Evolutionary conservation across 2,113 vertebrate genomes (phyloP).

Genomic region (Eonycteris spelaea): DNA sequence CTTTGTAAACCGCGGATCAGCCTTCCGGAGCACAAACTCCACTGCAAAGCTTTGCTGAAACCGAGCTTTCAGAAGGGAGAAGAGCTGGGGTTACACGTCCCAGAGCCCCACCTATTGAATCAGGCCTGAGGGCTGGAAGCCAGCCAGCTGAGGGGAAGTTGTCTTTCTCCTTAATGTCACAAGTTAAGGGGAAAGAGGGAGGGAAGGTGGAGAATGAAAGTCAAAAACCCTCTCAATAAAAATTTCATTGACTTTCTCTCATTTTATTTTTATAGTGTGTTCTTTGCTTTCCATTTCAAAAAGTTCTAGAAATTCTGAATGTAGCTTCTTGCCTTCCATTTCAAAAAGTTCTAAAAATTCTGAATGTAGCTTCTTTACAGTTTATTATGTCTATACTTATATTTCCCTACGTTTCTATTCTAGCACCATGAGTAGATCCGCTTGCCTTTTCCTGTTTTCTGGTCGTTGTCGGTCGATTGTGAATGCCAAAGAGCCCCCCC

Average conservation of each 20-base stretch:
- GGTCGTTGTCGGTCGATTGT: not conserved
- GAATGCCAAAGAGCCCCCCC: not conserved
- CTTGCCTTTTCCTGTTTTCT: not conserved
- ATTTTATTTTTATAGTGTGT: not conserved
- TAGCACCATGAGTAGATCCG: not conserved
- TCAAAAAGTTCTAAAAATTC: not conserved
- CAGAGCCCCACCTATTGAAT: not conserved
- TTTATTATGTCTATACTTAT: not conserved
- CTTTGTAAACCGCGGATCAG: not conserved
- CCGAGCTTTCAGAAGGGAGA: not conserved
- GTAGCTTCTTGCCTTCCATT: not conserved
- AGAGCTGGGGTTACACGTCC: not conserved
- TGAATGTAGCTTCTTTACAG: not conserved
- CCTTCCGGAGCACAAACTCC: not conserved
- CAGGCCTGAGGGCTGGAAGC: not conserved
- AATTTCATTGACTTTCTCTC: not conserved
- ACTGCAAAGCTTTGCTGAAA: not conserved
- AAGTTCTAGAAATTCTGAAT: not conserved
- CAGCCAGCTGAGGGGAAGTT: not conserved
- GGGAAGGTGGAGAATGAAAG: not conserved
- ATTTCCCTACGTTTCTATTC: not conserved
- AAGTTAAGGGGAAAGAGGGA: not conserved
- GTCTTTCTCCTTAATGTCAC: not conserved
- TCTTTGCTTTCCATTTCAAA: not conserved
- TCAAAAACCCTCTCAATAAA: not conserved